Evolutionary conservation across 2,113 vertebrate genomes (phyloP), one percentile per base, ranked within the genome.

Genomic region (Calcarius ornatus): DNA sequence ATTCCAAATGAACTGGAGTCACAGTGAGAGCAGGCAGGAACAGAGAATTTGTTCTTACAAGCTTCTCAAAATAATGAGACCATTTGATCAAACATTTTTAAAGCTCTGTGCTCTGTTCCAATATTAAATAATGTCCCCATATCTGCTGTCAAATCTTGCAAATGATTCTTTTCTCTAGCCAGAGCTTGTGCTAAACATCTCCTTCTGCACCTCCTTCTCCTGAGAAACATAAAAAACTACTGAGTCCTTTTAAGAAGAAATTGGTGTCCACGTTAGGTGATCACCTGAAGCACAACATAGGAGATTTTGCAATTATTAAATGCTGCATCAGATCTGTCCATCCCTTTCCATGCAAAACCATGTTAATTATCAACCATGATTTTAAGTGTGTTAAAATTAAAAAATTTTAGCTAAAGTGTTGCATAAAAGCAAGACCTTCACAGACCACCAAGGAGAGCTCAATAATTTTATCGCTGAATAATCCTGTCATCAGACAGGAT

Each of bases 401-500:
- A 70, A 72, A 83, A 38, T 40, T 66, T 82, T 77, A 35, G 17
- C 19, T 86, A 57, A 80, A 80, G 50, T 1, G 0, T 69, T 56
- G 30, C 19, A 2, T 66, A 65, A 72, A 31, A 50, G 22, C 28
- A 60, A 66, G 33, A 50, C 25, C 7, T 70, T 72, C 94, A 69
- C 37, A 86, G 70, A 87, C 83, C 45, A 95, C 51, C 70, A 94
- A 81, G 45, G 68, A 88, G 48, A 75, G 28, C 59, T 95, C 97
- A 87, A 64, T 96, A 93, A 54, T 54, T 21, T 21, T 33, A 33
- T 19, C 12, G 21, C 53, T 54, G 53, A 54, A 54, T 31, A 54
- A 31, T 33, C 18, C 11, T 31, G 30, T 54, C 31, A 54, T 33
- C 53, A 93, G 86, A 89, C 17, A 93, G 47, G 56, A 76, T 86